These are phyloP conservation scores for Saccostrea echinata DNA, from an alignment of 1,140 invertebrate genomes.

Conservation along the genomic window DNA sequence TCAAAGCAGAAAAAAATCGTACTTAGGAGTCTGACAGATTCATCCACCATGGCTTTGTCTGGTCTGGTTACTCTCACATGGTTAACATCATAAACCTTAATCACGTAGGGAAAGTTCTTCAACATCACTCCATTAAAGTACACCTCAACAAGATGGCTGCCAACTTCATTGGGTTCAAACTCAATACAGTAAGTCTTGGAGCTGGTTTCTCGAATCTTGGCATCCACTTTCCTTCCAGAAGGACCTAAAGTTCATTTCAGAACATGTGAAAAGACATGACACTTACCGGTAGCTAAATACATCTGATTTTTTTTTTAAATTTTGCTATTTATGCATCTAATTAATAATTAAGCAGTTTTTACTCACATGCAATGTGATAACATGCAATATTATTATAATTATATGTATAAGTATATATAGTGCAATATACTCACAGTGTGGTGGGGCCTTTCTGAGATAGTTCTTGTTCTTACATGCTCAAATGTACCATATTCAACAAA, in stretches of 20 bases:
- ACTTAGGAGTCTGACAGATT: neutral
- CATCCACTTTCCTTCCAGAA: constrained; percentile 44
- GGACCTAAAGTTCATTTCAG: constrained; percentile 42
- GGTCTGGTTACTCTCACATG: constrained; percentile 95
- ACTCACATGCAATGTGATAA: neutral
- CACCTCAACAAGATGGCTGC: constrained; percentile 86
- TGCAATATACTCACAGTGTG: neutral
- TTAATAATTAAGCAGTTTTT: neutral
- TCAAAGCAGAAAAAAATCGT: neutral
- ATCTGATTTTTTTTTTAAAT: neutral
- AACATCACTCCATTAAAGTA: constrained; percentile 90
- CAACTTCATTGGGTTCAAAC: constrained; percentile 51
- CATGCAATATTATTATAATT: neutral
- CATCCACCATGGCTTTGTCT: constrained; percentile 89
- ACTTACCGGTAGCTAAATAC: neutral
- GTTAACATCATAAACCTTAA: constrained; percentile 96
- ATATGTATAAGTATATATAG: neutral
- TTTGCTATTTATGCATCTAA: neutral
- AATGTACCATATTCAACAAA: neutral
- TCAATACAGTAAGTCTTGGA: constrained; percentile 49
- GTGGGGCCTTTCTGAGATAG: neutral
- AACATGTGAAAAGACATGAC: neutral
- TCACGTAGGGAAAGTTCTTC: constrained; percentile 95
- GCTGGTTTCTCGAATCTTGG: constrained; percentile 50
- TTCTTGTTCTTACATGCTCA: neutral